Base-by-base conservation (phyloP, 2,113 vertebrate genomes). In the Dolichotis patagonum region DNA sequence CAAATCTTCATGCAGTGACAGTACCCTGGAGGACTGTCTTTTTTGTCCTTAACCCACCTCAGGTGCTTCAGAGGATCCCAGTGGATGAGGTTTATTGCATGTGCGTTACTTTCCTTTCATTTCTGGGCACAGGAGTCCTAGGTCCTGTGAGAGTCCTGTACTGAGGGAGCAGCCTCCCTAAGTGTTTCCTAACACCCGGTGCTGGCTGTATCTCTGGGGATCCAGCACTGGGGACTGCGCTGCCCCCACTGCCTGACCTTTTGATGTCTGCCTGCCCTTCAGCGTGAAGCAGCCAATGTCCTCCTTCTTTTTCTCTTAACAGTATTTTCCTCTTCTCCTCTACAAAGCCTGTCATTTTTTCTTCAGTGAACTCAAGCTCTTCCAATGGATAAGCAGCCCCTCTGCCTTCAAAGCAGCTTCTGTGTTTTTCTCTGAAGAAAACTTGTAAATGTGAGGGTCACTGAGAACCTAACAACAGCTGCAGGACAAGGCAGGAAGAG, bases 361-460 rank as follows among this genome's bases (percentile, higher is more conserved):
- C 58, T 52, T 85, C 32, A 77, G 19, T 54, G 54, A 93, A 32
- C 1, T 30, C 41, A 63, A 52, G 2, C 43, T 86, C 43, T 91
- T 63, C 63, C 28, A 43, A 80, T 87, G 16, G 78, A 7, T 5
- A 88, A 77, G 26, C 58, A 78, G 38, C 12, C 54, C n/a, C 35
- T 94, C 82, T 85, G 32, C 73, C n/a, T 97, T 86, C 58, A 56
- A 52, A 67, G 52, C 13, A 83, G 9, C 49, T 95, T 91, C 58
- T 83, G 11, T 73, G 35, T 88, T 95, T 46, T 56, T 56, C 43
- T 62, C 71, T 83, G 32, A 88, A 92, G 77, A 88, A 92, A 94
- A 49, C 22, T 22, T 85, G 58, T 62, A 83, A 90, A 85, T 32
- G 26, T 43, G 11, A 38, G 30, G 43, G 14, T 67, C 41, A 16